Evolutionary conservation across 2,113 vertebrate species (phyloP).

Genomic region (Psittacus erithacus): DNA sequence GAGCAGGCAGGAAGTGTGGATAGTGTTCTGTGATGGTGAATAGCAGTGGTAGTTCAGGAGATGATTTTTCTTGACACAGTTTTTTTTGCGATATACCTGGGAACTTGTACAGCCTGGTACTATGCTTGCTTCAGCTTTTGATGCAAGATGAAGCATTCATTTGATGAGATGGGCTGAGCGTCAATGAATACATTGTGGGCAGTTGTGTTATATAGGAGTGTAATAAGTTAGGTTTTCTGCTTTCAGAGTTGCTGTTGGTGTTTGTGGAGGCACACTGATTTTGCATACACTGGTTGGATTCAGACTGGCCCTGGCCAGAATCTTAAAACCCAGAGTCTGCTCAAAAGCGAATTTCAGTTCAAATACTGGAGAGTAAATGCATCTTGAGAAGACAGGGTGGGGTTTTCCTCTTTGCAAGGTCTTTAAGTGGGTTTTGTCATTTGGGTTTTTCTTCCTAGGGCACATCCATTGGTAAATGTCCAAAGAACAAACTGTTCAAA

Average conservation of each 20-base stretch:
- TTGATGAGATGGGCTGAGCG: neutral
- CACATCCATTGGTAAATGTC: slow-evolving; percentile 91
- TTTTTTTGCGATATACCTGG: neutral
- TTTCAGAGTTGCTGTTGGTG: neutral
- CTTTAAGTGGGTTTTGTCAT: neutral
- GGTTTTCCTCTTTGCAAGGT: neutral
- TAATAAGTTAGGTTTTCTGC: neutral
- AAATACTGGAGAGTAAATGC: neutral
- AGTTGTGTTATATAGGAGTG: neutral
- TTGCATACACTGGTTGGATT: neutral
- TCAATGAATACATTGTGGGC: accelerated
- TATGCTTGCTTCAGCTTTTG: neutral
- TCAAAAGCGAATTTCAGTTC: neutral
- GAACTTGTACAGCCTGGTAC: neutral
- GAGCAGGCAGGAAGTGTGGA: neutral
- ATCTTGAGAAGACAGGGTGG: neutral
- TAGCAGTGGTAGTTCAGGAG: neutral
- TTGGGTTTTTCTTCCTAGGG: slow-evolving; percentile 75
- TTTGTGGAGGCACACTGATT: neutral
- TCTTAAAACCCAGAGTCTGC: neutral
- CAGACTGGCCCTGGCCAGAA: neutral
- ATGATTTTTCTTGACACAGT: neutral
- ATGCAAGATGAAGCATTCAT: neutral
- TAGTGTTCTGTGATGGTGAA: neutral
- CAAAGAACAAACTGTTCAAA: slow-evolving; percentile 98